Evolutionary conservation across 2,797 vertebrate species (phyloP), one percentile per base, ranked within the genome.

Genomic region (Steatocranus sp.): DNA sequence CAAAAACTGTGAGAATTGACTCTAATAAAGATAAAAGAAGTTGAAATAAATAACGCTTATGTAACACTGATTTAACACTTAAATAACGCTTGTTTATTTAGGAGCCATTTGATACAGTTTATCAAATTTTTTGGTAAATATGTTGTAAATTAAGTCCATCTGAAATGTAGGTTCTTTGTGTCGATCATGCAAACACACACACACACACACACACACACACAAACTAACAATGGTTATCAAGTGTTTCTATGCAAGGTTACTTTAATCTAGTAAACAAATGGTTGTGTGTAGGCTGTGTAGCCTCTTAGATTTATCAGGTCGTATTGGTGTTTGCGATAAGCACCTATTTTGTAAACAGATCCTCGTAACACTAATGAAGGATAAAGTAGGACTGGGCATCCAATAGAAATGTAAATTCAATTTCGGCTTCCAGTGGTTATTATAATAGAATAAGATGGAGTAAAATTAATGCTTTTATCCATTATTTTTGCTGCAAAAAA

Each of bases 401-500:
- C 48, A 73, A 27, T 73, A 27, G 1, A 46, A 46, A 43, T 70
- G 15, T 73, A 12, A 48, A 30, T 73, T 43, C 4, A 11, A 8
- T 73, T 73, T 48, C 0, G 11, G 6, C 43, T 73, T 73, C 25
- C 25, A 73, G 6, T 27, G 25, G 4, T 70, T 27, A 30, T 12
- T 70, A 48, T n/a, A 46, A 30, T 5, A 73, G 23, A 30, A n/a
- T 61, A 8, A 61, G 18, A 36, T 36, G 11, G 32, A 61, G 2
- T 73, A 48, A 48, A 30, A 48, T 48, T 8, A 8, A 30, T n/a
- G 46, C 0, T 73, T 73, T 27, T n/a, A 46, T 30, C 41, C 66
- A 73, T 73, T 73, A 27, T 30, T 30, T 70, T 46, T 70, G 23
- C 41, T 30, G 66, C 23, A 70, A 30, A 46, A 68, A 41, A 66